A percentile compares a stretch with the other conserved stretches of the same genome.
These are phyloP conservation scores for Caenorhabditis auriculariae DNA, from an alignment of 2,888 invertebrate species.

Conservation along the genomic window DNA sequence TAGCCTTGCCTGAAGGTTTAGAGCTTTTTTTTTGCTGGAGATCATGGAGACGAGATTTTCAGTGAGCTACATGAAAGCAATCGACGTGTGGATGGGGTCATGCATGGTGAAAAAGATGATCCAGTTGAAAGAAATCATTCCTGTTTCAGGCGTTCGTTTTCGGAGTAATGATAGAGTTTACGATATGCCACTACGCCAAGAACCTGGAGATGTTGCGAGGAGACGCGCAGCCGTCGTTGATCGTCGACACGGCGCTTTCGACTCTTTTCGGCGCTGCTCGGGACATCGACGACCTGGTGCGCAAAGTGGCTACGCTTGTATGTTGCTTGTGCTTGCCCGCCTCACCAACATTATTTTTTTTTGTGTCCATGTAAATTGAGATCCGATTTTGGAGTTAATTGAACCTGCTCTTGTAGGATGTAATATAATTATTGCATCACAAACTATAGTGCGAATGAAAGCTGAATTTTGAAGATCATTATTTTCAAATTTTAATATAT, in stretches of 20 bases:
- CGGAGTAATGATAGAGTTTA: constrained; percentile 63
- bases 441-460: too few species aligned
- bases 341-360: not conserved
- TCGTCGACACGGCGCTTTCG: constrained; percentile 60
- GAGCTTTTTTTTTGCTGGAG: not conserved
- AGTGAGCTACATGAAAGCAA: constrained; percentile 61
- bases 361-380: not conserved
- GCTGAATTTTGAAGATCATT: too few species aligned
- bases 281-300: constrained; percentile 51
- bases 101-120: constrained; percentile 50
- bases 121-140: too few species aligned
- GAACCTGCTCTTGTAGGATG: too few species aligned
- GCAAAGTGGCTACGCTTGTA: constrained; percentile 37
- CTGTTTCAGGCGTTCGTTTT: constrained; percentile 59
- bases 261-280: constrained; percentile 55
- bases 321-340: constrained; percentile 35
- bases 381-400: not conserved
- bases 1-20: constrained; percentile 55
- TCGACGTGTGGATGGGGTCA: constrained; percentile 65
- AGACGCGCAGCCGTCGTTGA: constrained; percentile 44
- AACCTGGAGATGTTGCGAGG: constrained; percentile 48
- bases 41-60: constrained; percentile 3
- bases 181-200: constrained; percentile 61
- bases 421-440: too few species aligned
- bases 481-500: too few species aligned